These are phyloP conservation scores for Ephestia elutella DNA, from an alignment of 1,140 invertebrate species.

Conservation along the genomic window DNA sequence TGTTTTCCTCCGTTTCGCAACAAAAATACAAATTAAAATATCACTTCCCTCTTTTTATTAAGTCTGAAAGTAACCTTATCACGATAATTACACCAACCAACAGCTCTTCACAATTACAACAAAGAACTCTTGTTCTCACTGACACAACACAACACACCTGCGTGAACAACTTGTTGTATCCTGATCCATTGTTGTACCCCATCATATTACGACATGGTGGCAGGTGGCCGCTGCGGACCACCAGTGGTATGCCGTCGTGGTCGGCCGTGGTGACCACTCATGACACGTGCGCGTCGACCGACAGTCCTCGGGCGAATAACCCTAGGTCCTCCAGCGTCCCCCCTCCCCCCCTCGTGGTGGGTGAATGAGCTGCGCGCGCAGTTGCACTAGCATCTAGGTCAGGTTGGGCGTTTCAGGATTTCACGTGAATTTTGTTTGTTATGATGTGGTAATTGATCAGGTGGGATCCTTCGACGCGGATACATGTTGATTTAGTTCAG, in stretches of 20 bases:
- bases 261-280: conserved; percentile 57
- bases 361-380: conserved; percentile 66
- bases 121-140: background rate
- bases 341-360: conserved; percentile 18
- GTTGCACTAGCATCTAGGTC: conserved; percentile 22
- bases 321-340: conserved; percentile 11
- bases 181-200: conserved; percentile 86
- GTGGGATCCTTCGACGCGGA: background rate
- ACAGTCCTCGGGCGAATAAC: conserved; percentile 17
- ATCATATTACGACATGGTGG: conserved; percentile 75
- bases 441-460: background rate
- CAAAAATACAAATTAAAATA: no score
- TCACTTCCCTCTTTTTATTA: no score
- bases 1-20: no score
- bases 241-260: conserved; percentile 63
- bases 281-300: conserved; percentile 29
- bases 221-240: conserved; percentile 62
- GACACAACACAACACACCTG: conserved; percentile 78
- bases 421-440: background rate
- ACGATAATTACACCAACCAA: conserved; percentile 13
- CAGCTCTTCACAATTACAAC: no score
- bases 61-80: no score
- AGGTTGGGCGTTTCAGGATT: background rate
- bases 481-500: no score
- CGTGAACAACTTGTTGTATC: conserved; percentile 92